Evolutionary conservation across 2,113 vertebrate species (phyloP), one percentile per base, ranked within the genome.

Genomic region (Dissostichus mawsoni): DNA sequence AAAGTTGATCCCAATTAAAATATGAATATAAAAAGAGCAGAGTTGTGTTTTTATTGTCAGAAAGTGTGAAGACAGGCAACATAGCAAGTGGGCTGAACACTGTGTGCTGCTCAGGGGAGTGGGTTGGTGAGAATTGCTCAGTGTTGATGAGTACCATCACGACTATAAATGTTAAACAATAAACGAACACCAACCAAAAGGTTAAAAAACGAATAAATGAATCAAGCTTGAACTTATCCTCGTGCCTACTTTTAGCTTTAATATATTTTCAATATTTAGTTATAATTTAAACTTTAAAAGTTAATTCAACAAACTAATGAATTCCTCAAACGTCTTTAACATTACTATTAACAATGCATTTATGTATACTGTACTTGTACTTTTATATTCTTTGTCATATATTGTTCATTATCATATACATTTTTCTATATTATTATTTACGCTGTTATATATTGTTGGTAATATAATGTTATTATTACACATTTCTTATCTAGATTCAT

Each of bases 101-200:
- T 36, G 77, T 70, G 78, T 78, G 69, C 23, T 9, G 51, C 25
- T 63, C 61, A 8, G 55, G 65, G 53, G 63, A 64, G 78, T 84
- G 58, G 67, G 82, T 29, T 25, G 72, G 76, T 85, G 82, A 4
- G 83, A 51, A 66, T 41, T 66, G 23, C 69, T 82, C 76, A 76
- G 48, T 52, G 72, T 41, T 25, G 45, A 72, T 72, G 29, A 57
- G 48, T 55, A 57, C 44, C 52, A 74, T 58, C 69, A 83, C 65
- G 58, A 80, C 69, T 63, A 10, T 20, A 36, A 61, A 75, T 74
- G 58, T 65, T 48, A 45, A 70, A 74, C 18, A 48, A 44, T n/a
- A 45, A 45, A 62, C 58, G 11, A 1, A 56, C 20, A 48, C 52
- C 0, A 8, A 29, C 4, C 29, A 29, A 0, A n/a, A 45, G 23